phyloP scores from a whole-genome alignment of 2,797 vertebrate genomes.

The Gallinago stenura region DNA sequence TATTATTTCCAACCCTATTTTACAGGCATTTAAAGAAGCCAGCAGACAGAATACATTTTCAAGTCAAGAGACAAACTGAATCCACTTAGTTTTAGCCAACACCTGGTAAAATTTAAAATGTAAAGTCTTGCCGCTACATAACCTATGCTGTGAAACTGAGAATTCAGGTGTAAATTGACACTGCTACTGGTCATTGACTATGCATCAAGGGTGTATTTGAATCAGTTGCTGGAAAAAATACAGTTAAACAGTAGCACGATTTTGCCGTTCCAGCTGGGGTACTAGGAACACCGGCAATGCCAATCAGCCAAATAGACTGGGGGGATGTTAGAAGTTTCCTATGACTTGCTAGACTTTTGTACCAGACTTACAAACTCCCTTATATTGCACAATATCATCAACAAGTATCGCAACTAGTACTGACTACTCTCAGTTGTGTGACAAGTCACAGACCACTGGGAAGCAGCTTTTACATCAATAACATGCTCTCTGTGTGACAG shows the following conservation, averaged over 20 bases:
- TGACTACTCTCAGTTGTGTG: neutral
- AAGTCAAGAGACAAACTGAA: neutral
- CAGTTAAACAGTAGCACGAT: neutral
- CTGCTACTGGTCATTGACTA: neutral
- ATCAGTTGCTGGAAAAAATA: neutral
- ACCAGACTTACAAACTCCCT: neutral
- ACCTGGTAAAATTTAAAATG: neutral
- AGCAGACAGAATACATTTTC: neutral
- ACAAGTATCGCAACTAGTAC: neutral
- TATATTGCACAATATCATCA: neutral
- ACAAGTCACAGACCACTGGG: neutral
- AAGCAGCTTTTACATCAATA: neutral
- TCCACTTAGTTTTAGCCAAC: neutral
- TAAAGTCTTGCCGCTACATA: neutral
- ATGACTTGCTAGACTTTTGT: neutral
- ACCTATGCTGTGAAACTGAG: neutral
- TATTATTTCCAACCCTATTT: neutral
- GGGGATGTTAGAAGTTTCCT: neutral
- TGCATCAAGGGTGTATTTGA: neutral
- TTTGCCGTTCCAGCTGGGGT: neutral
- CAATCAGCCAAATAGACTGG: fast-evolving
- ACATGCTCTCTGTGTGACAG: neutral
- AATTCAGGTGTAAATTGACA: neutral
- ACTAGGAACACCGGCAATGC: neutral
- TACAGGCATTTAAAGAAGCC: neutral